Conservation (phyloP, 2,113 vertebrate species). For the Festucalex cinctus region DNA sequence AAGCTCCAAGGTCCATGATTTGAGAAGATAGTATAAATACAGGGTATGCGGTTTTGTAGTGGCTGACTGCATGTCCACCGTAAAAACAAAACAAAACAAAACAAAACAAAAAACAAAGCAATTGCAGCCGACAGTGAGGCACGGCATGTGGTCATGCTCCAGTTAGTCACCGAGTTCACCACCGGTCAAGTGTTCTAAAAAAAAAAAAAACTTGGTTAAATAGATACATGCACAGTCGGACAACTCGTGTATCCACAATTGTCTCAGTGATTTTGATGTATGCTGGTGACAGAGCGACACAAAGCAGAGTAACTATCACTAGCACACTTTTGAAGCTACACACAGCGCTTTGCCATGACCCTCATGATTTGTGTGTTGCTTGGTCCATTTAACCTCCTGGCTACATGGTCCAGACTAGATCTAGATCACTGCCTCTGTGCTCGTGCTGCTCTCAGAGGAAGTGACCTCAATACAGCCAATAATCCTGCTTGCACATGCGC, state of each 20-base stretch:
- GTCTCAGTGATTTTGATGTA: conserved; percentile 27
- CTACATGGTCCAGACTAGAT: conserved; percentile 50
- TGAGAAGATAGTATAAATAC: conserved; percentile 30
- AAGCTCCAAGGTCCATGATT: conserved; percentile 7
- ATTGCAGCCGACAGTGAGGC: conserved; percentile 23
- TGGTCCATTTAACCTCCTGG: conserved; percentile 51
- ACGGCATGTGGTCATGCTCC: conserved; percentile 40
- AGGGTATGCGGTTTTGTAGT: conserved; percentile 26
- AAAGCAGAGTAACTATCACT: conserved; percentile 33
- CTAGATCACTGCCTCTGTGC: conserved; percentile 54
- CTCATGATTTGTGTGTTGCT: conserved; percentile 33
- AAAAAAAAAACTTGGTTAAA: conserved; percentile 37
- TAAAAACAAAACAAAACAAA: too few relatives aligned
- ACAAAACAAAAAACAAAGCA: too few relatives aligned
- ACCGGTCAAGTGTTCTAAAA: conserved; percentile 47
- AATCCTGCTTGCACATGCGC: conserved; percentile 53
- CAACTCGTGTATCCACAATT: conserved; percentile 24
- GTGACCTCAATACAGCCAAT: conserved; percentile 69
- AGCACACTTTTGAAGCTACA: conserved; percentile 16
- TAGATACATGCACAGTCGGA: conserved; percentile 17
- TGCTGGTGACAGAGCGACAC: conserved; percentile 15
- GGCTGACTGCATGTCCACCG: conserved; percentile 36
- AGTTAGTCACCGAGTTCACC: conserved; percentile 45
- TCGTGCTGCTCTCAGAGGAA: conserved; percentile 61
- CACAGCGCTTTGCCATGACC: conserved; percentile 31